These are phyloP conservation scores for Anisognathus igniventris DNA, from an alignment of 2,797 vertebrate genomes.

Conservation along the genomic window DNA sequence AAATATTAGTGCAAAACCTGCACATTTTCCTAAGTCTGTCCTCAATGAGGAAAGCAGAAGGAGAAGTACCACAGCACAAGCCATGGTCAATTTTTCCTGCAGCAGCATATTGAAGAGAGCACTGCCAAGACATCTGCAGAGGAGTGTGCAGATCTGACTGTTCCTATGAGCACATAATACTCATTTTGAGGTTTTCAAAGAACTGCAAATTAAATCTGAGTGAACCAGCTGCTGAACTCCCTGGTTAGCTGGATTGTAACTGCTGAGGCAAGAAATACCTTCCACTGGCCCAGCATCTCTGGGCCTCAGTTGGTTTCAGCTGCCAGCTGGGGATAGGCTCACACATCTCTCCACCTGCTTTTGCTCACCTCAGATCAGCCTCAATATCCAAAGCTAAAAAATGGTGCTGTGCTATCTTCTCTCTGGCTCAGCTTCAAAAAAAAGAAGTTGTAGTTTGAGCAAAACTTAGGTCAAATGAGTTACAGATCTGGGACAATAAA, in stretches of 20 bases:
- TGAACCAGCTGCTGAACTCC: background rate
- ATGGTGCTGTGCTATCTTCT: background rate
- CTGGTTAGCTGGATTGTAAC: background rate
- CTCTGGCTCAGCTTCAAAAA: background rate
- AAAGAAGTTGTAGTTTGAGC: background rate
- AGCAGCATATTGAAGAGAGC: background rate
- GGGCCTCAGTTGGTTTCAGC: background rate
- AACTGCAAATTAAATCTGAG: slow-evolving; percentile 4
- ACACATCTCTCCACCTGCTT: background rate
- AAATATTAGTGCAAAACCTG: rapidly evolving
- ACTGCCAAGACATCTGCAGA: slow-evolving; percentile 17
- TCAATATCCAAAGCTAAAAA: background rate
- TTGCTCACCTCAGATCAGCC: background rate
- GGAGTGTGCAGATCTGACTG: background rate
- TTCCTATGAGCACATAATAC: background rate
- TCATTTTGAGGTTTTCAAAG: slow-evolving; percentile 4
- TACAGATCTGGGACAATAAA: background rate
- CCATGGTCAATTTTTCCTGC: background rate
- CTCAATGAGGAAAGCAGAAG: background rate
- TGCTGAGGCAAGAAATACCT: background rate
- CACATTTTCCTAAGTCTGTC: background rate
- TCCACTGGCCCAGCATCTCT: background rate
- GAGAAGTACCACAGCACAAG: background rate
- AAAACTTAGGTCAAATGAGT: background rate
- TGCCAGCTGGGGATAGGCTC: background rate